These are phyloP conservation scores for Cerceris ruficornis DNA, from an alignment of 2,888 invertebrate genomes.

Conservation along the genomic window DNA sequence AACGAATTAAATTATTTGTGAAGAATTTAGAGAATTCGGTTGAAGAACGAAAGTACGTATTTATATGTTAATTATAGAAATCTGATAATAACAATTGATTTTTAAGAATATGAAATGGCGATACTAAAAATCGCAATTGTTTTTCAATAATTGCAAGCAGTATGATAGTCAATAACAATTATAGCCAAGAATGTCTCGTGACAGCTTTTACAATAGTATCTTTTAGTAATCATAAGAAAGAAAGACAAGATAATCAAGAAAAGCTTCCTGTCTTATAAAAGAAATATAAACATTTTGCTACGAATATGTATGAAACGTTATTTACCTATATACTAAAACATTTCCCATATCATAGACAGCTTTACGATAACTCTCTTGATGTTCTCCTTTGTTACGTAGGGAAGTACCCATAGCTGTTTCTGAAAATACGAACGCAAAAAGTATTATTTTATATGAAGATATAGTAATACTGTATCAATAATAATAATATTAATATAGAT, in stretches of 20 bases:
- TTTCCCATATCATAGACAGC: constrained; percentile 53
- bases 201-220: no score
- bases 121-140: no score
- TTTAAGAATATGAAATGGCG: neutral
- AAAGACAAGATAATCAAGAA: no score
- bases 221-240: no score
- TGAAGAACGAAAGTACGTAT: neutral
- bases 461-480: neutral
- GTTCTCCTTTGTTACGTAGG: constrained; percentile 24
- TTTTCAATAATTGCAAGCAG: no score
- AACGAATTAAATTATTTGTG: no score
- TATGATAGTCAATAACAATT: no score
- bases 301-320: neutral
- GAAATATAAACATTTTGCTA: no score
- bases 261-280: no score
- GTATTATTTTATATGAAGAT: neutral
- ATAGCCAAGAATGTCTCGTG: no score
- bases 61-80: neutral
- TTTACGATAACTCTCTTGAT: constrained; percentile 52
- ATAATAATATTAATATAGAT: neutral
- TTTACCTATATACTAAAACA: constrained; percentile 51
- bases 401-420: constrained; percentile 79
- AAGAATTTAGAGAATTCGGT: no score
- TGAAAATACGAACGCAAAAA: constrained; percentile 57
- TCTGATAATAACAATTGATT: neutral